Base-by-base conservation (phyloP, 2,113 vertebrate genomes). In the Phodopus roborovskii region DNA sequence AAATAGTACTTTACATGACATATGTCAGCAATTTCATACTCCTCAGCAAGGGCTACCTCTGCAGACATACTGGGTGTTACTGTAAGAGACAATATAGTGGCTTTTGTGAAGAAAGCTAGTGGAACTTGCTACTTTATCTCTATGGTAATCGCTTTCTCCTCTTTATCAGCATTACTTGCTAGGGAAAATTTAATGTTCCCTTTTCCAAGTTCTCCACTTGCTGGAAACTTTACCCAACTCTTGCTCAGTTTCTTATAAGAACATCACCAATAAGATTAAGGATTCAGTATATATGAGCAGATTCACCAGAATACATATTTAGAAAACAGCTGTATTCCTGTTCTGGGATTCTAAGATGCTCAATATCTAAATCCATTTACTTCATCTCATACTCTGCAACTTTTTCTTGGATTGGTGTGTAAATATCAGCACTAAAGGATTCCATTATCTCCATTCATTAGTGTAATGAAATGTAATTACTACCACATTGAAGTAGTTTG, bases 1-100 rank as follows among this genome's bases (percentile, higher is more conserved):
- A 99, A 98, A 97, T 99, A 99, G 96, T 99, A 99, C 97, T 99
- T 99, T 71, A 99, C 96, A 78, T 99, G 99, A 95, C 99, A 99
- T 99, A 99, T 99, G 83, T 99, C 99, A 7, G 99, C 99, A 19
- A 99, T 99, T 98, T 99, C 99, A 98, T 99, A 99, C 98, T 99
- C 99, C 97, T 99, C 99, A 98, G 99, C 99, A 0, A 99, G 99
- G 56, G 99, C 99, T 73, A 99, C 99, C 60, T 99, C 99, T 33
- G 99, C 99, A 3, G 99, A 99, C 99, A 99, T 99, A 97, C 99
- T 99, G 94, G 99, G 99, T 0, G 99, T 99, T 45, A 99, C 99
- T 0, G 99, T 99, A 83, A 99, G 99, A 15, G 99, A 99, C 8
- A 99, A 98, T 0, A 99, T 99, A 0, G 99, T 99, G 75, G 99